phyloP scores from a whole-genome alignment of 2,888 invertebrate genomes.

The Caradrina kadenii region DNA sequence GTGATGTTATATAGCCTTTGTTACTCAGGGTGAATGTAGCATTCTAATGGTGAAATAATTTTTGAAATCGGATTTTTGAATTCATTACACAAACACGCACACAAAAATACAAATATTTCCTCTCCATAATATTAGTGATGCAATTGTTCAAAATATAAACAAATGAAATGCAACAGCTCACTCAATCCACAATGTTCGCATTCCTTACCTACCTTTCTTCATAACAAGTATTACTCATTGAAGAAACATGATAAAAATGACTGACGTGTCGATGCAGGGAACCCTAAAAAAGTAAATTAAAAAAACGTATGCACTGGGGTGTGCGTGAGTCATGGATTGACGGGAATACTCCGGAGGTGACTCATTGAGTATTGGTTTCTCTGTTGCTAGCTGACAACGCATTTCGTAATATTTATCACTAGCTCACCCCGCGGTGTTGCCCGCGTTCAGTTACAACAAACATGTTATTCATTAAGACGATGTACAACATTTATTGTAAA shows the following conservation, averaged over 20 bases:
- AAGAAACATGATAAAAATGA: conserved; percentile 42
- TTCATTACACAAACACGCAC: no score
- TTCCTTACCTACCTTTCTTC: conserved; percentile 11
- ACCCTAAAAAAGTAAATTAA: conserved; percentile 62
- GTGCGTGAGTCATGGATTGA: conserved; percentile 62
- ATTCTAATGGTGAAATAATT: no score
- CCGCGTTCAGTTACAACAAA: no score
- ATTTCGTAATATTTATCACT: conserved; percentile 28
- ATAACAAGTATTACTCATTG: conserved; percentile 45
- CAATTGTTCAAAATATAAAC: neutral
- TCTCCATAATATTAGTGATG: no score
- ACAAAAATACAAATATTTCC: no score
- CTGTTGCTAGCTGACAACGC: conserved; percentile 34
- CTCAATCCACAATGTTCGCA: neutral
- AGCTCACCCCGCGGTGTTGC: no score
- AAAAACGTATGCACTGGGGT: conserved; percentile 51
- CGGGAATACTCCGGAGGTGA: conserved; percentile 58
- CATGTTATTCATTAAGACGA: no score
- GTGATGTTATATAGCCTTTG: no score
- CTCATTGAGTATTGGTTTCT: conserved; percentile 33
- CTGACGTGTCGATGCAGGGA: conserved; percentile 32
- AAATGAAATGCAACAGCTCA: neutral
- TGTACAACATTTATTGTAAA: no score
- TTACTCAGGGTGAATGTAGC: no score
- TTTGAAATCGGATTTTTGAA: no score